Conservation (phyloP, 64 coral and sea anemone genomes). For the Montipora efflorescens region DNA sequence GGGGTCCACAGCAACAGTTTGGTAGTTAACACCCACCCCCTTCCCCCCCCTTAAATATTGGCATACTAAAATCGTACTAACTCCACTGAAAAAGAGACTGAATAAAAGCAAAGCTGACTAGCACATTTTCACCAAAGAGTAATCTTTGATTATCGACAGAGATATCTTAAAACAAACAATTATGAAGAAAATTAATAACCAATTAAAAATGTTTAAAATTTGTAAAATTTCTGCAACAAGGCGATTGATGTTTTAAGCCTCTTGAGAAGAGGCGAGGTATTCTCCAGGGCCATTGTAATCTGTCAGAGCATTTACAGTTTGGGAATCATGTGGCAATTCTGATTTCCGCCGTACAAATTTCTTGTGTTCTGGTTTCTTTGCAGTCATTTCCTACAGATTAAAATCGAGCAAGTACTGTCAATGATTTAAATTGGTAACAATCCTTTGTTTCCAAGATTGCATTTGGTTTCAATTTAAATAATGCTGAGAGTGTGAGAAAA, state of each 20-base stretch:
- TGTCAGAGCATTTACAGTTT: conserved; percentile 86
- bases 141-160: no score
- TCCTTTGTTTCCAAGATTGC: no score
- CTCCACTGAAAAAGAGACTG: no score
- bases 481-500: no score
- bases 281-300: conserved; percentile 82
- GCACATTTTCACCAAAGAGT: no score
- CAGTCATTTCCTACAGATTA: conserved; percentile 27
- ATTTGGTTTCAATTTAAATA: no score
- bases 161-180: neutral
- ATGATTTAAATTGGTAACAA: neutral
- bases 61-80: no score
- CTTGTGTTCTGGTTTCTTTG: conserved; percentile 73
- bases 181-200: neutral
- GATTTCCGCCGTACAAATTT: conserved; percentile 96
- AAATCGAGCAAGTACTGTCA: neutral
- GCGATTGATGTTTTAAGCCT: neutral
- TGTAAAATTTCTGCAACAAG: neutral
- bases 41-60: no score
- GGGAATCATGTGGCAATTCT: conserved; percentile 82
- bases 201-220: conserved; percentile 30
- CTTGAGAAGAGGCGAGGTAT: conserved; percentile 59
- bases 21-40: no score
- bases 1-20: no score
- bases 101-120: no score